Conservation (phyloP, 2,113 vertebrate species). For the Anarhynchus alexandrinus region DNA sequence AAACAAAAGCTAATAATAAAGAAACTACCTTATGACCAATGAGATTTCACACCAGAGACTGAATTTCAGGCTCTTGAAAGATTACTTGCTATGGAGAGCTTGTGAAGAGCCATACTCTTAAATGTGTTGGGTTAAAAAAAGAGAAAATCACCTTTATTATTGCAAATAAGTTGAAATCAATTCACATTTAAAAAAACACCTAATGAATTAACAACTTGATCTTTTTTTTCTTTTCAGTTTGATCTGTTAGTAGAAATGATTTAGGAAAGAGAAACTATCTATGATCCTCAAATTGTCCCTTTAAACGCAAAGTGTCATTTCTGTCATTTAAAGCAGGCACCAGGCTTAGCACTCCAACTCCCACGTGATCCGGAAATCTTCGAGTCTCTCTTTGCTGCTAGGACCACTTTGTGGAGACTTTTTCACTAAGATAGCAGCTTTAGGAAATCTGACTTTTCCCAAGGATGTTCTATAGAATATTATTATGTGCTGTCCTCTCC, state of each 20-base stretch:
- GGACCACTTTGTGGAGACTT: not conserved
- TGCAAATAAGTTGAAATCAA: not conserved
- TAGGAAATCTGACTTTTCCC: not conserved
- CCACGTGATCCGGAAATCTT: not conserved
- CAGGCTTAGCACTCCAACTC: not conserved
- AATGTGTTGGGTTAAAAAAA: not conserved
- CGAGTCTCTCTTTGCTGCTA: not conserved
- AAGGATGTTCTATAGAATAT: not conserved
- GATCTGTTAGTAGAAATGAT: not conserved
- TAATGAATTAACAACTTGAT: not conserved
- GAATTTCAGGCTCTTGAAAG: not conserved
- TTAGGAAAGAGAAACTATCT: not conserved
- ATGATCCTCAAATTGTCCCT: not conserved
- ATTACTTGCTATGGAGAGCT: not conserved
- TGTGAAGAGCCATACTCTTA: not conserved
- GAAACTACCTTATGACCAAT: not conserved
- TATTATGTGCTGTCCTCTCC: not conserved
- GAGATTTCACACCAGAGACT: not conserved
- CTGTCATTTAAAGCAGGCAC: not conserved
- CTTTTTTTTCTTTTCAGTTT: not conserved
- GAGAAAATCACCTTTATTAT: not conserved
- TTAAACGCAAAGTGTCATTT: not conserved
- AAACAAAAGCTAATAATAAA: not conserved
- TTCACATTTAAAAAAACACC: not conserved
- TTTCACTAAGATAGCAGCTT: not conserved